Conservation (phyloP, 1,140 invertebrate species). For the Xylocopa sonorina region DNA sequence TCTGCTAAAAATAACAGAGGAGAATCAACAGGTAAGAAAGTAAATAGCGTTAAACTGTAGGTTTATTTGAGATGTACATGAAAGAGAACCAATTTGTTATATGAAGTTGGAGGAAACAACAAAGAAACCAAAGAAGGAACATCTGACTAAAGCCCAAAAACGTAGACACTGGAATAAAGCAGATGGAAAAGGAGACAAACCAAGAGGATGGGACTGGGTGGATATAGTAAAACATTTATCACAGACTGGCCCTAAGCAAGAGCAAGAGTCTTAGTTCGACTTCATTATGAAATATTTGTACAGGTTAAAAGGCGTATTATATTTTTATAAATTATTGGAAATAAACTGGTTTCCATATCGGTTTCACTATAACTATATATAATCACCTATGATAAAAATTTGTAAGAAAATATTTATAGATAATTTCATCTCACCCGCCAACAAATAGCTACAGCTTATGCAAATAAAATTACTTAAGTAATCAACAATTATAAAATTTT, state of each 20-base stretch:
- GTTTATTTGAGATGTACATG: background rate
- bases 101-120: conserved; percentile 75
- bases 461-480: conserved; percentile 39
- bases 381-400: conserved; percentile 50
- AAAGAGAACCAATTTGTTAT: background rate
- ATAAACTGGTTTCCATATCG: conserved; percentile 66
- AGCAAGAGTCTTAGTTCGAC: conserved; percentile 72
- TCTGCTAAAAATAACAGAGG: conserved; percentile 70
- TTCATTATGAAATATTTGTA: conserved; percentile 69
- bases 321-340: conserved; percentile 73
- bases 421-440: conserved; percentile 48
- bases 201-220: conserved; percentile 96
- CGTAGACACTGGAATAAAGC: conserved; percentile 91
- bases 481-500: conserved; percentile 36
- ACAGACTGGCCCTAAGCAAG: conserved; percentile 87
- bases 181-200: conserved; percentile 91
- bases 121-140: conserved; percentile 88
- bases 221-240: conserved; percentile 97
- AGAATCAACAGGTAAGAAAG: conserved; percentile 66
- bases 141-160: conserved; percentile 96
- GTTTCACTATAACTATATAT: conserved; percentile 48
- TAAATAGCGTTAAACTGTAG: background rate
- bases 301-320: conserved; percentile 66
- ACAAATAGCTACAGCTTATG: conserved; percentile 33
- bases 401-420: conserved; percentile 49